Evolutionary conservation across 30 jellyfish, hydroid and myxozoan species (phyloP), one percentile per base, ranked within the genome.

Genomic region (Chrysaora quinquecirrha): DNA sequence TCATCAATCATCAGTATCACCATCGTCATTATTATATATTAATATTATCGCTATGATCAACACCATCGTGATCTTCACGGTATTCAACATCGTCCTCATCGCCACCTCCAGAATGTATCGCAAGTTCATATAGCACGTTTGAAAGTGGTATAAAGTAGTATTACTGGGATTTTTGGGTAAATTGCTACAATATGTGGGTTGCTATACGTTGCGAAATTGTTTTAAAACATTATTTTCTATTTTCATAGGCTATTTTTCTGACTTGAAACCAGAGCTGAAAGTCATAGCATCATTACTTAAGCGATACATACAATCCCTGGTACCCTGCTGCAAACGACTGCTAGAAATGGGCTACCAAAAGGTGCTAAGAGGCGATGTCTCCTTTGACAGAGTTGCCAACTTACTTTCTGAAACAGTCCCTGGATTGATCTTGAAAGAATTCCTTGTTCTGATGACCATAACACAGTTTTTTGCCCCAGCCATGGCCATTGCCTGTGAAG

Each of bases 381-480:
- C 89, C 2, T 78, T 20, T 74, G 29, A 46, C 18, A 78, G 34
- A 28, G 61, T 78, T 73, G 31, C 91, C 78, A 52, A 78, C 77
- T 68, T 69, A 34, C 43, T 81, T 52, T 21, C 50, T 67, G 52
- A 48, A 20, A 46, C 91, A 4, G 85, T 69, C 10, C 91, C 91
- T 4, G 84, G 85, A 1, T 29, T 71, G 34, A 71, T 81, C 33
- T 72, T 68, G 73, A 72, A 85, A 20, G 85, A 71, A 50, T 81
- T 81, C 34, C 78, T 81, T n/a, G 70, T 69, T 24, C 49, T 68
- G 71, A 31, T 69, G 71, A 81, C 87, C 28, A 77, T 73, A 63
- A 90, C 90, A 12, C 98, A 91, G 74, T 78, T 64, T 56, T 91
- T 75, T 58, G 96, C 96, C 28, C 96, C 98, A 19, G 95, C 93